A percentile compares a stretch with the other conserved stretches of the same genome.
Conservation (phyloP, 2,888 invertebrate species). For the Caenorhabditis panamensis region DNA sequence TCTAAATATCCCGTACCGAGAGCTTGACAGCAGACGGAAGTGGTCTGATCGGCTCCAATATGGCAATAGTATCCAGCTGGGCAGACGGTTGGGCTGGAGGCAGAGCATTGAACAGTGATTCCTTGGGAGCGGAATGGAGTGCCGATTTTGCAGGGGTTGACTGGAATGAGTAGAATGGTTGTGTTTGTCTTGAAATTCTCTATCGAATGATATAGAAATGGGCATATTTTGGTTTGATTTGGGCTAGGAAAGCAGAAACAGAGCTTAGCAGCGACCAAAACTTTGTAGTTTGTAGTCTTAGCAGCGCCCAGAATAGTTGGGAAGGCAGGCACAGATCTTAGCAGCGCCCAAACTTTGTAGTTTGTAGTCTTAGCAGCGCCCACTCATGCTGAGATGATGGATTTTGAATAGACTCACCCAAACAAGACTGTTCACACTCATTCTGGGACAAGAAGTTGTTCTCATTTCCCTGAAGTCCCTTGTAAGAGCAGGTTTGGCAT, state of each 20-base stretch:
- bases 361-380: not conserved
- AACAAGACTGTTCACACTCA: slow-evolving; percentile 76
- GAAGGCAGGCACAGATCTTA: too few species aligned
- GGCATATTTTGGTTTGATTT: too few species aligned
- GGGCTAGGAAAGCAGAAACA: too few species aligned
- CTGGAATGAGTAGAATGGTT: slow-evolving; percentile 58
- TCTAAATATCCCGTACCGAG: slow-evolving; percentile 68
- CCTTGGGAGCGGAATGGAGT: slow-evolving; percentile 78
- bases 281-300: too few species aligned
- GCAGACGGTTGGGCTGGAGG: slow-evolving; percentile 71
- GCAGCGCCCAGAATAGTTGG: too few species aligned
- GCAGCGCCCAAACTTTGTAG: not conserved
- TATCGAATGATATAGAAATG: too few species aligned
- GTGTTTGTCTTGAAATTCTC: not conserved
- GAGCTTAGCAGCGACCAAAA: too few species aligned
- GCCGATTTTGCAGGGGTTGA: slow-evolving; percentile 80
- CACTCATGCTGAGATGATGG: too few species aligned
- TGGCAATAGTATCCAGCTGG: slow-evolving; percentile 80
- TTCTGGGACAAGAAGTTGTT: slow-evolving; percentile 79
- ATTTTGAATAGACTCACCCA: slow-evolving; percentile 46
- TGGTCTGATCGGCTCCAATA: slow-evolving; percentile 75
- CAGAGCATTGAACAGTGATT: slow-evolving; percentile 78
- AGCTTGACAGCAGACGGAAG: slow-evolving; percentile 79
- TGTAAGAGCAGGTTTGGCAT: slow-evolving; percentile 78
- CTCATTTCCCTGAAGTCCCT: slow-evolving; percentile 75